Evolutionary conservation across 2,113 vertebrate genomes (phyloP).

Genomic region (Oenanthe melanoleuca): DNA sequence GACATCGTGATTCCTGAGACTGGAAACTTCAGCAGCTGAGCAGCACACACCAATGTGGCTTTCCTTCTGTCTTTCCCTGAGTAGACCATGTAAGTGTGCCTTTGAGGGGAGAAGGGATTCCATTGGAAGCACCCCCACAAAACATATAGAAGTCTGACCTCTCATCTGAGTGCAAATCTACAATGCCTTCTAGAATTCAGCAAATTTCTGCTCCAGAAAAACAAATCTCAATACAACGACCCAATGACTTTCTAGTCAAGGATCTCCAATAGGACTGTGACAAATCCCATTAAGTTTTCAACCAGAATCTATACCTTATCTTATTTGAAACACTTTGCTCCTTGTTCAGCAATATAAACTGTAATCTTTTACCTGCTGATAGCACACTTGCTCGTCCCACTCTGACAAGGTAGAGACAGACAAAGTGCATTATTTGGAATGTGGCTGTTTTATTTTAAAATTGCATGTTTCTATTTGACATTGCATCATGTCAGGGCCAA

Average conservation of each 20-base stretch:
- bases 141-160: not conserved
- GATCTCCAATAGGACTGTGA: not conserved
- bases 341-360: not conserved
- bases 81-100: not conserved
- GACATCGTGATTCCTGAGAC: fast-evolving
- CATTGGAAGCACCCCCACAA: not conserved
- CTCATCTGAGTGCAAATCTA: not conserved
- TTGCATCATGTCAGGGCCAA: not conserved
- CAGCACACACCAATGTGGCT: not conserved
- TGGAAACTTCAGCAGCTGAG: not conserved
- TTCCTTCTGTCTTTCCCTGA: not conserved
- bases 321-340: not conserved
- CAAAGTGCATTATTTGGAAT: not conserved
- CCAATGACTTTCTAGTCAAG: not conserved
- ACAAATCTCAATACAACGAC: not conserved
- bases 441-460: not conserved
- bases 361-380: not conserved
- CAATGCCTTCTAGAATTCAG: not conserved
- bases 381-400: not conserved
- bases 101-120: not conserved
- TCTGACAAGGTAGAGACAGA: not conserved
- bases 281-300: not conserved
- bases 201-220: not conserved
- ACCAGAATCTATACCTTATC: not conserved
- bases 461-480: not conserved